Evolutionary conservation across 37 sponge, comb jelly and placozoan species (phyloP), one percentile per base, ranked within the genome.

Genomic region (Hexactinellida sp.): DNA sequence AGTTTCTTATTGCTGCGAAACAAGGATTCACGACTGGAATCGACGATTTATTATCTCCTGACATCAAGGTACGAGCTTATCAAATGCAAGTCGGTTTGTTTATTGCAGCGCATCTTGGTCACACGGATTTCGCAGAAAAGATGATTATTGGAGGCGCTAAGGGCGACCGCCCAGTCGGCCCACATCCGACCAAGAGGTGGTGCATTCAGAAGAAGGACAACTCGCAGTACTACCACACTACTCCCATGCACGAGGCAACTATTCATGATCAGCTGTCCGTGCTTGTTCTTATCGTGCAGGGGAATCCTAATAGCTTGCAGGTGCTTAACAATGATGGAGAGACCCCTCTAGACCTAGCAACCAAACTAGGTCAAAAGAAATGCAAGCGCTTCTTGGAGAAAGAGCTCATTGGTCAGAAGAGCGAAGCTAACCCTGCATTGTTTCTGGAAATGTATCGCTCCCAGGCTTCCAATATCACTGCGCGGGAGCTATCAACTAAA

Each of bases 101-200:
- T 30, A 85, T 54, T 9, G 86, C 82, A 36, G 47, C 86, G 1
- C 86, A 85, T 24, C 52, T 85, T 23, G 86, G 86, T n/a, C 86
- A 85, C 86, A 85, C 86, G 3, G 86, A 85, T 9, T 41, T 85
- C 37, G 86, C 86, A n/a, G 86, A 39, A n/a, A 54, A 21, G 13
- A 85, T 85, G 86, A 41, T 85, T 7, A 76, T 24, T 10, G 52
- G n/a, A 32, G 86, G 86, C 5, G 86, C 86, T n/a, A 39, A 76
- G 24, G 55, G 54, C 24, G 86, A 85, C 52, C 54, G 54, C 9
- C 86, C 86, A 16, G 86, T 85, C 82, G 86, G 86, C 24, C 54
- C 39, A 13, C 86, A 85, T 76, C 86, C 86, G 3, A 13, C 83
- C 3, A 41, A 54, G 52, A 39, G 86, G 16, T 85, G 86, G 86